Base-by-base conservation (phyloP, 1,140 invertebrate genomes). In the Cephus cinctus region DNA sequence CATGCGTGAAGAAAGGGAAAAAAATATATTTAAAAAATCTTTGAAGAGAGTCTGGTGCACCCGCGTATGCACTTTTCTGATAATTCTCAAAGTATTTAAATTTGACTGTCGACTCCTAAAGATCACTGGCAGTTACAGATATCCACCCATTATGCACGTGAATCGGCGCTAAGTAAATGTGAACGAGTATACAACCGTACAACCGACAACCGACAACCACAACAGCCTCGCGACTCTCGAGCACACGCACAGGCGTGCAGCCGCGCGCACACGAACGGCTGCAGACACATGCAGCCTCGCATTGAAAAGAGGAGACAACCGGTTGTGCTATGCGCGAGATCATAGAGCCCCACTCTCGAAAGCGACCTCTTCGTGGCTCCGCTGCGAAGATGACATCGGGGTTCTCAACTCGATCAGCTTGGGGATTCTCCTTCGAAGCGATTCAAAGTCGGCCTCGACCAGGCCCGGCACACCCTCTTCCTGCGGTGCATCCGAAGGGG, bases 281-380 rank as follows among this genome's bases (percentile, higher is more conserved):
- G 59, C 47, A 58, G 57, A 58, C 61, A 59, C 55, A 67, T 60
- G 56, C 59, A 56, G 58, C 56, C 53, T 52, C 48, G 64, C 56
- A 70, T 65, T 62, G 63, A 69, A 65, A 65, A 67, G 65, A 69
- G 47, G 58, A 69, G 63, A 69, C 67, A 71, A 71, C 68, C 68
- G 68, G 68, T 71, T 71, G 65, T 66, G 66, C 65, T 70, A 70
- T 65, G 66, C 59, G 63, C 61, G 57, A 58, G 61, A 71, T 71
- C 68, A 71, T 71, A 71, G 68, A 69, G 57, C 54, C 59, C 57
- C 56, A 64, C 61, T 68, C 63, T 65, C 50, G 56, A 58, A 65
- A 53, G 61, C 61, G 67, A 71, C 67, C 68, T 71, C 68, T 65
- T 61, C 58, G 61, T 57, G 60, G 60, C 63, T 65, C 27, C 39